A percentile compares a stretch with the other conserved stretches of the same genome.
These are phyloP conservation scores for Okamejei kenojei DNA, from an alignment of 2,797 vertebrate genomes.

Conservation along the genomic window DNA sequence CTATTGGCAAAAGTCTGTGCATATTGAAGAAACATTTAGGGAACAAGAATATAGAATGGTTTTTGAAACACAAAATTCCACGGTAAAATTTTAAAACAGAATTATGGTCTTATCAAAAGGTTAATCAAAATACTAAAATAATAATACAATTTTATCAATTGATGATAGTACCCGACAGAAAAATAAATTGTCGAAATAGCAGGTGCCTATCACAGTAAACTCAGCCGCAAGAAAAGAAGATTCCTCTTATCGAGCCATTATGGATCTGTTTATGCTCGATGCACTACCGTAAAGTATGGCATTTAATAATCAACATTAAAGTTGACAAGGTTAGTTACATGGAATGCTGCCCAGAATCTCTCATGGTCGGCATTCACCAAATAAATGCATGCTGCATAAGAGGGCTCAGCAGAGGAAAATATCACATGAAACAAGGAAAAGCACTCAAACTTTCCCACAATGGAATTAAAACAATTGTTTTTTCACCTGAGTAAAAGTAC, in stretches of 20 bases:
- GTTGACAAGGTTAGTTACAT: slow-evolving; percentile 32
- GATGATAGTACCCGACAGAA: background rate
- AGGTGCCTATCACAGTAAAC: background rate
- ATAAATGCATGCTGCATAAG: background rate
- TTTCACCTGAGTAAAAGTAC: background rate
- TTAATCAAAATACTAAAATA: background rate
- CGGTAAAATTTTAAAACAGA: background rate
- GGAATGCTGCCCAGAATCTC: slow-evolving; percentile 27
- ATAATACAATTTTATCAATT: background rate
- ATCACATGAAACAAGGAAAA: background rate
- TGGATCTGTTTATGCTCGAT: slow-evolving; percentile 4
- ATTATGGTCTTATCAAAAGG: background rate
- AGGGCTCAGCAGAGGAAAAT: background rate
- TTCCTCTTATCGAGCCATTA: slow-evolving; percentile 7
- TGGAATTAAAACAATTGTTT: slow-evolving; percentile 5
- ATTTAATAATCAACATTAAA: slow-evolving; percentile 20
- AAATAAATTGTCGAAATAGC: background rate
- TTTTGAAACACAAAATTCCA: background rate
- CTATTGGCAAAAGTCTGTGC: background rate
- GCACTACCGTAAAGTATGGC: background rate
- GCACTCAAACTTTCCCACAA: background rate
- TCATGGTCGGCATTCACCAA: background rate
- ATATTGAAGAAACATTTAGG: background rate
- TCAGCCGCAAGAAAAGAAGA: background rate
- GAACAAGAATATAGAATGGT: background rate